Base-by-base conservation (phyloP, 1,140 invertebrate species). In the Melitaea cinxia region DNA sequence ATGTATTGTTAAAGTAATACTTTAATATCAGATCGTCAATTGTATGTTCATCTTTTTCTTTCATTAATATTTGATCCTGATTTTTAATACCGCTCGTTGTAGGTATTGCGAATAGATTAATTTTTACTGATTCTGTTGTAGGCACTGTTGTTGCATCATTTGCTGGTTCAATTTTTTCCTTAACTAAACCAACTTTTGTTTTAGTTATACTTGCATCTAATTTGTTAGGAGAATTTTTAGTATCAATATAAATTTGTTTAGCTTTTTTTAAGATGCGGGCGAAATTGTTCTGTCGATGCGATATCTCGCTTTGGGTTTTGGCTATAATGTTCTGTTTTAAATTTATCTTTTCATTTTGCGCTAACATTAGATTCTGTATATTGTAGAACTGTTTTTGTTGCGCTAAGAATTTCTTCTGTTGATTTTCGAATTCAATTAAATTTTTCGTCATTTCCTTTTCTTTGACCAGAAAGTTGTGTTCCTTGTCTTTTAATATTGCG, bases 1-100 rank as follows among this genome's bases (percentile, higher is more conserved):
- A 85, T 1, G 87, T 89, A 35, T 89, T 89, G 24, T 89, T 89
- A 24, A 89, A 89, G 39, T 89, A 89, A 37, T 83, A 87, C 77
- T 88, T 89, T 49, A 87, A 88, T 26, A 89, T 77, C 65, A 89
- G 77, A 63, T 89, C 85, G 45, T 89, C 87, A 1, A 88, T 77
- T 14, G 77, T 53, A 21, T 86, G 73, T 4, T 83, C 70, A 39
- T 89, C 85, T 78, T 87, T 89, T 49, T 88, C 84, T 23, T 76
- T 75, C 2, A 89, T 45, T 24, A 89, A 75, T 12, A 75, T 39
- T 60, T 77, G 70, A 26, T 89, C 85, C 56, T 82, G 70, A 61
- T 87, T 78, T 68, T 75, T 21, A 19, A 85, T 54, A 39, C 66
- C 69, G 9, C 63, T 69, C 19, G 64, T 39, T 17, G 72, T 49